Evolutionary conservation across 2,888 invertebrate species (phyloP), one percentile per base, ranked within the genome.

Genomic region (Caenorhabditis afra): DNA sequence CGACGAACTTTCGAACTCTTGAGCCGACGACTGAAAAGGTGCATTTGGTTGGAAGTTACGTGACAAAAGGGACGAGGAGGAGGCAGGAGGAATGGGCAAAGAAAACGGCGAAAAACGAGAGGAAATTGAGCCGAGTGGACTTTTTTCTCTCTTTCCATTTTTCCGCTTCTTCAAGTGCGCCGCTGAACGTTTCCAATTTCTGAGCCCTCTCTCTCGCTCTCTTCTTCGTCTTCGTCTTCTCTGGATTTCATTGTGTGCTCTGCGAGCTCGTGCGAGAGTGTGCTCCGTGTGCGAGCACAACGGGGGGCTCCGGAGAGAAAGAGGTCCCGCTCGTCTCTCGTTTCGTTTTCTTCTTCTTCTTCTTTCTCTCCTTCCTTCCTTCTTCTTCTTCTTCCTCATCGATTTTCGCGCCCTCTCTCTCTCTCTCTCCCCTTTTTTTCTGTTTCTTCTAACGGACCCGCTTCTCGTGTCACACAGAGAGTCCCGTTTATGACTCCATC

Each of bases 121-220:
- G 11, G 50, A 47, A 57, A 66, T 23, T 66, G 66, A 66, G 47
- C 66, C 57, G 49, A 66, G 35, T 66, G 66, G 47, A 66, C 66
- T 66, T 55, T 57, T 65, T 20, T 16, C 18, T 18, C 1, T 20
- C 45, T 45, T 45, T 45, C 45, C 11, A 2, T 18, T 35, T 29
- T 11, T 20, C 29, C 29, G 29, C 29, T 29, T 5, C 29, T 29
- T 29, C 29, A 29, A 29, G 29, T 29, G 29, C 29, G 23, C n/a
- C 39, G 16, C 35, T 49, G 67, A 67, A 68, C 59, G 59, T 59
- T 59, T 79, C 64, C 73, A 68, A 79, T 58, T 67, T 62, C 29
- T 29, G 29, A 5, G 4, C 7, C 29, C 53, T 73, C 18, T 68
- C 22, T 58, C 37, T 45, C 45, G 2, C 20, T 18, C 66, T 59